Percentiles rank a stretch among this genome's conserved stretches.
phyloP scores from a whole-genome alignment of 23 tunicate species.

The Aplidium turbinatum region DNA sequence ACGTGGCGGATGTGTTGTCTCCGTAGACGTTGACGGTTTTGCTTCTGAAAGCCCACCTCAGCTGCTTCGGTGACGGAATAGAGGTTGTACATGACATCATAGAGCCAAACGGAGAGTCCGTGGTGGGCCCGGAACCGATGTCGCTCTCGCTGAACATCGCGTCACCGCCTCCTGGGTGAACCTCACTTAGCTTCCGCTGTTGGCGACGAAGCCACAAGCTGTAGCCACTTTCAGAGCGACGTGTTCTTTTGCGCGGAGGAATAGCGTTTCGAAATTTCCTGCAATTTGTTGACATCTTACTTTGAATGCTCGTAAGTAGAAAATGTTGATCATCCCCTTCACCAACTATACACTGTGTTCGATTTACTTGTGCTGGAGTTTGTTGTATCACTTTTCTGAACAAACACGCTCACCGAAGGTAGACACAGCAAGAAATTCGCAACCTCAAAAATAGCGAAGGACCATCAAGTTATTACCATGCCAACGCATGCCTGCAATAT shows the following conservation, averaged over 20 bases:
- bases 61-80: constrained; percentile 90
- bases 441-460: neutral
- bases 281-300: neutral
- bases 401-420: neutral
- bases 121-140: constrained; percentile 29
- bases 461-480: too few species aligned
- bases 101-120: constrained; percentile 82
- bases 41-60: constrained; percentile 44
- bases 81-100: constrained; percentile 64
- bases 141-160: constrained; percentile 46
- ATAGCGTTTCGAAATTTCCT: constrained; percentile 20
- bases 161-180: constrained; percentile 30
- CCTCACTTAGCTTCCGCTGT: neutral
- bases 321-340: neutral
- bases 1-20: constrained; percentile 51
- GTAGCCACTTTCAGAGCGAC: neutral
- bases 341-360: too few species aligned
- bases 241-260: constrained; percentile 35
- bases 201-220: neutral
- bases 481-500: too few species aligned
- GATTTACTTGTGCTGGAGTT: too few species aligned
- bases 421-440: neutral
- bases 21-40: constrained; percentile 20
- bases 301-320: neutral
- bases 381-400: too few species aligned